These are phyloP conservation scores for Ctenodactylus gundi DNA, from an alignment of 2,113 vertebrate genomes.

Conservation along the genomic window DNA sequence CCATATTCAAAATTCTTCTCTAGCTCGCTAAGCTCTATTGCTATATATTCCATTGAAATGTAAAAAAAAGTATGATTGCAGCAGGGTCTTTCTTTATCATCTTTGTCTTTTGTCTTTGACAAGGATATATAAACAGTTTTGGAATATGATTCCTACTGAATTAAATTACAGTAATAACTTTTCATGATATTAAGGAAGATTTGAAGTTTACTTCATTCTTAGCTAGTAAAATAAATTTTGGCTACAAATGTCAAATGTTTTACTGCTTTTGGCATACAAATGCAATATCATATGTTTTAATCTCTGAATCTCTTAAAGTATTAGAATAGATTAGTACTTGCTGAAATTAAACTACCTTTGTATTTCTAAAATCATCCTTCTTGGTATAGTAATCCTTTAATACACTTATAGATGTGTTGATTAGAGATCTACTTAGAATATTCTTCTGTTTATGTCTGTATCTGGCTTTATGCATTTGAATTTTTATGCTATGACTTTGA, in stretches of 20 bases:
- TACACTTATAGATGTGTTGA: background rate
- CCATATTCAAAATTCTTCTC: background rate
- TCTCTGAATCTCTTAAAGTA: constrained; percentile 30
- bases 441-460: background rate
- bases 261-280: background rate
- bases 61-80: background rate
- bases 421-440: background rate
- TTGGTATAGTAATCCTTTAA: constrained; percentile 9
- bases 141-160: background rate
- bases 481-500: background rate
- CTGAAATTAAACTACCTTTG: constrained; percentile 1
- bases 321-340: constrained; percentile 25
- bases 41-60: background rate
- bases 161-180: background rate
- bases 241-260: background rate
- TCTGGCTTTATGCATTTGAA: background rate
- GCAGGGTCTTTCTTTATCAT: background rate
- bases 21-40: background rate
- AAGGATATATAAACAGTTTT: background rate
- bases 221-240: constrained; percentile 1
- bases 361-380: background rate
- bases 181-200: background rate
- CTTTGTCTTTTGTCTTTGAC: background rate
- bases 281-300: background rate
- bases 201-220: background rate